Percentiles rank a stretch among this genome's conserved stretches.
Evolutionary conservation across 2,888 invertebrate genomes (phyloP).

Genomic region (Danaus chrysippus): DNA sequence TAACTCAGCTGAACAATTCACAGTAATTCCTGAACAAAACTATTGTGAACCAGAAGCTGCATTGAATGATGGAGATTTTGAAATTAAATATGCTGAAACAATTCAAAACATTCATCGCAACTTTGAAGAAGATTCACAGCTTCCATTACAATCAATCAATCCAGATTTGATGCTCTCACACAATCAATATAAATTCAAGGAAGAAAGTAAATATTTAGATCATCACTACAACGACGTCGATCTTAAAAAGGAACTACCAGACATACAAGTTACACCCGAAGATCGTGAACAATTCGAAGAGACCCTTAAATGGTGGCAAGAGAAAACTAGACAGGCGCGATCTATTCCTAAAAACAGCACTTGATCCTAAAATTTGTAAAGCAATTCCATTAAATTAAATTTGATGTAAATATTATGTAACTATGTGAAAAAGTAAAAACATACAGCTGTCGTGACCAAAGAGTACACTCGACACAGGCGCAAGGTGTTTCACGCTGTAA

Average conservation of each 20-base stretch:
- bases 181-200: constrained; percentile 58
- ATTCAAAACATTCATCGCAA: constrained; percentile 54
- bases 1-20: constrained; percentile 71
- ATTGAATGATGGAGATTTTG: constrained; percentile 61
- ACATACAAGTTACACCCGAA: constrained; percentile 71
- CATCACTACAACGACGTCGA: constrained; percentile 69
- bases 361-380: constrained; percentile 25
- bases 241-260: constrained; percentile 69
- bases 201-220: constrained; percentile 59
- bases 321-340: constrained; percentile 64
- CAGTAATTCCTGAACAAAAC: constrained; percentile 71
- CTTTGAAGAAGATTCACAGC: constrained; percentile 45
- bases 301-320: constrained; percentile 76
- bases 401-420: constrained; percentile 40
- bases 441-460: constrained; percentile 76
- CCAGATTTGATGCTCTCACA: constrained; percentile 56
- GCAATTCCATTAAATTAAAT: constrained; percentile 45
- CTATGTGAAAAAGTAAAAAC: constrained; percentile 38
- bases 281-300: constrained; percentile 73
- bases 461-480: constrained; percentile 57
- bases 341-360: constrained; percentile 42
- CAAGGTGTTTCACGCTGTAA: constrained; percentile 66
- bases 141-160: constrained; percentile 55
- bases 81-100: constrained; percentile 71
- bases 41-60: constrained; percentile 66